A percentile compares a stretch with the other conserved stretches of the same genome.
These are phyloP conservation scores for Ooceraea biroi DNA, from an alignment of 1,140 invertebrate genomes.

Conservation along the genomic window DNA sequence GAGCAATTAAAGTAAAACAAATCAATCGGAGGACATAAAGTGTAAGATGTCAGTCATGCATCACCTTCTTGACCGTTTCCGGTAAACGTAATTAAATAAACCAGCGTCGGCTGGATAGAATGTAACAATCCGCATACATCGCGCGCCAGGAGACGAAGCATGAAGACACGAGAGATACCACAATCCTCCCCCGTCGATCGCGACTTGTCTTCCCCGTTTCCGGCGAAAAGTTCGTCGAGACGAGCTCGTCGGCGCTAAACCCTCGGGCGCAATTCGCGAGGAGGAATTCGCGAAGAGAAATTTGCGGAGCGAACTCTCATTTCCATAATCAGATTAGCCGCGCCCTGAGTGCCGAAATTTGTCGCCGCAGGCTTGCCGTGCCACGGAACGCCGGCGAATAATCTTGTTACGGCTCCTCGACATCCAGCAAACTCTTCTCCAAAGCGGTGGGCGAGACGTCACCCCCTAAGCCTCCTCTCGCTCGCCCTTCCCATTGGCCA, in stretches of 20 bases:
- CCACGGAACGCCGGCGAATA: background rate
- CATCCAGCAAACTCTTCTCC: too few species aligned
- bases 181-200: background rate
- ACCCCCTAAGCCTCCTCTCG: background rate
- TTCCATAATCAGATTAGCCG: slow-evolving; percentile 57
- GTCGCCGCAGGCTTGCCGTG: background rate
- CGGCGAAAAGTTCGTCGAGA: slow-evolving; percentile 19
- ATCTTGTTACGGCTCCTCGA: slow-evolving; percentile 19
- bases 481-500: too few species aligned
- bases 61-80: background rate
- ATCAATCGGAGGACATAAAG: too few species aligned
- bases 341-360: slow-evolving; percentile 27
- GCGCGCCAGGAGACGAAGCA: background rate
- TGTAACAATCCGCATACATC: background rate
- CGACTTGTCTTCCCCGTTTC: background rate
- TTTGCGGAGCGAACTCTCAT: slow-evolving; percentile 11
- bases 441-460: background rate
- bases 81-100: background rate
- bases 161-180: too few species aligned
- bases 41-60: too few species aligned
- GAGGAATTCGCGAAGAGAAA: background rate
- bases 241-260: slow-evolving; percentile 1
- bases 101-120: background rate
- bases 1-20: too few species aligned
- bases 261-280: slow-evolving; percentile 27